Evolutionary conservation across 2,888 invertebrate species (phyloP).

Genomic region (Molorchus minor): DNA sequence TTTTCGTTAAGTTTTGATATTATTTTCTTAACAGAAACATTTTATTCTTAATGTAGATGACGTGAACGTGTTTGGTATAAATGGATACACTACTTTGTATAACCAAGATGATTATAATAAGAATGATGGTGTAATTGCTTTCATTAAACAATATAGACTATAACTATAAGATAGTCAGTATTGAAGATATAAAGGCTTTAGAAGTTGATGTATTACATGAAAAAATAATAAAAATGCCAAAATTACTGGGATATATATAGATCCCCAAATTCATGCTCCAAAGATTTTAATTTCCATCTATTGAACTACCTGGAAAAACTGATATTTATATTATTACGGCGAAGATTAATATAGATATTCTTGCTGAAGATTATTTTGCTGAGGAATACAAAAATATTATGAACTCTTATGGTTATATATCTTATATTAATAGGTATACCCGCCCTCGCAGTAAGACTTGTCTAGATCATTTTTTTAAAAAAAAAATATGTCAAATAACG

Average conservation of each 20-base stretch:
- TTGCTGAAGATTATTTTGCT: background rate
- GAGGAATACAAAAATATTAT: conserved; percentile 18
- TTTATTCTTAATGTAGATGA: conserved; percentile 7
- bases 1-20: background rate
- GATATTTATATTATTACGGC: too few relatives aligned
- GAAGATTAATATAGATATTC: background rate
- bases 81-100: background rate
- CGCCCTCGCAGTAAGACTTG: background rate
- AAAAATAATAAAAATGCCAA: background rate
- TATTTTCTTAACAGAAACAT: conserved; percentile 1
- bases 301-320: too few relatives aligned
- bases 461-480: conserved; percentile 9
- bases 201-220: background rate
- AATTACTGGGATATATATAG: background rate
- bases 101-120: conserved; percentile 2
- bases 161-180: background rate
- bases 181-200: background rate
- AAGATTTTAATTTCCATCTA: too few relatives aligned
- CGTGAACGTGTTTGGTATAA: background rate
- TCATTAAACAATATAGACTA: conserved; percentile 1
- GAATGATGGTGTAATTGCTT: conserved; percentile 9
- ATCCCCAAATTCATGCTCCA: too few relatives aligned
- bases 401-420: conserved; percentile 11
- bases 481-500: background rate
- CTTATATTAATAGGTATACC: conserved; percentile 7